A percentile compares a stretch with the other conserved stretches of the same genome.
These are phyloP conservation scores for Leucophenga montana DNA, from an alignment of 2,888 invertebrate genomes.

Conservation along the genomic window DNA sequence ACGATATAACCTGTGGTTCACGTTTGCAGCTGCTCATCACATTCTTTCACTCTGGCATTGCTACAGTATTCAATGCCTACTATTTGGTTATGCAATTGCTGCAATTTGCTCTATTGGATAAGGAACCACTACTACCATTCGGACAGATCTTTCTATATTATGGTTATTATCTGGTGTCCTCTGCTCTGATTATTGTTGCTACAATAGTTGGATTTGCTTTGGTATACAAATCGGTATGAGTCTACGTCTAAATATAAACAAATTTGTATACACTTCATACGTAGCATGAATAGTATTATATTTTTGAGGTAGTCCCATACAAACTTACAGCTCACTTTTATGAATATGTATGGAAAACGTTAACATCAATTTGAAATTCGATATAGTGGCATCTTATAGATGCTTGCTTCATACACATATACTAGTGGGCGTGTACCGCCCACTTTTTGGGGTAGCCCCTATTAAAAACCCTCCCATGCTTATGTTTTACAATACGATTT, in stretches of 20 bases:
- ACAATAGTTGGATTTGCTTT: conserved; percentile 32
- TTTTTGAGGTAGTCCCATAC: too few species aligned
- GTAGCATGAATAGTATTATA: too few species aligned
- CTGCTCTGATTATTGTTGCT: conserved; percentile 29
- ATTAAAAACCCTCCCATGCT: too few species aligned
- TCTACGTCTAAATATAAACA: neutral
- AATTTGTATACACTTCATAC: too few species aligned
- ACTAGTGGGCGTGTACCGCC: too few species aligned
- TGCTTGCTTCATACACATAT: too few species aligned
- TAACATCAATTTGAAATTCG: too few species aligned
- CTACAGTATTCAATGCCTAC: conserved; percentile 40
- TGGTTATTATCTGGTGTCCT: conserved; percentile 37
- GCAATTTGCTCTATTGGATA: conserved; percentile 27
- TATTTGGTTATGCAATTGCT: conserved; percentile 38
- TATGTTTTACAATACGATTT: too few species aligned
- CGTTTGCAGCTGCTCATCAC: conserved; percentile 37
- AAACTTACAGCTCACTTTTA: too few species aligned
- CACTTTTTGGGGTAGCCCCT: too few species aligned
- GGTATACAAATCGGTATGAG: conserved; percentile 37
- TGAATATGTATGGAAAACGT: too few species aligned
- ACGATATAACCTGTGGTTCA: conserved; percentile 18
- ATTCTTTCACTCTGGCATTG: conserved; percentile 27
- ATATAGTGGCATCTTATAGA: too few species aligned
- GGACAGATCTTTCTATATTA: conserved; percentile 32
- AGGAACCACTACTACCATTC: conserved; percentile 29